These are phyloP conservation scores for Pseudois nayaur DNA, from an alignment of 2,113 vertebrate genomes.

Conservation along the genomic window DNA sequence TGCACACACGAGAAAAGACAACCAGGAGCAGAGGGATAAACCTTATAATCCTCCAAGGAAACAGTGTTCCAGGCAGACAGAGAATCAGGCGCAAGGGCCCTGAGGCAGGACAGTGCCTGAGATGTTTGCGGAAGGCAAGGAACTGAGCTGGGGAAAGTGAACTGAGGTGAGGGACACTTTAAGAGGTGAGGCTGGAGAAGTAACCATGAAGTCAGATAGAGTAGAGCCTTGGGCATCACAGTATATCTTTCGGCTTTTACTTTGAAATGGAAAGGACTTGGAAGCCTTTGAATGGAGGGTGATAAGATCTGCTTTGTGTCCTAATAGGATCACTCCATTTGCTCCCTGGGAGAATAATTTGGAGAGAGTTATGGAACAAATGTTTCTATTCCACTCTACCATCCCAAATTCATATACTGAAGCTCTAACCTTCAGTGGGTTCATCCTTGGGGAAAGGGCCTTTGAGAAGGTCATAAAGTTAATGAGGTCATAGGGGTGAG, in stretches of 20 bases:
- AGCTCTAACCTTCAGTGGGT: background rate
- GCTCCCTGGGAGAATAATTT: background rate
- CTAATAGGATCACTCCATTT: background rate
- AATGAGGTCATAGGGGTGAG: background rate
- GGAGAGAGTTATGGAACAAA: background rate
- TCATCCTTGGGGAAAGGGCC: background rate
- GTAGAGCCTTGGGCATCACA: background rate
- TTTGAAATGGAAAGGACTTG: background rate
- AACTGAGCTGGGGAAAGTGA: background rate
- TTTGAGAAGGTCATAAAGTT: background rate
- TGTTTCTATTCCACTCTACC: background rate
- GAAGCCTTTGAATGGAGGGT: background rate
- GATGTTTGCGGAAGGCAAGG: background rate
- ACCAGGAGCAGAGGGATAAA: rapidly evolving
- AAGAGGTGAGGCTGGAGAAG: background rate
- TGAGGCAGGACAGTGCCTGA: background rate
- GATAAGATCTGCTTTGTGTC: background rate
- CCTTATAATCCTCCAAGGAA: background rate
- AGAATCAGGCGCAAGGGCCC: background rate
- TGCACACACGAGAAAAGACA: background rate
- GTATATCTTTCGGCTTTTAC: background rate
- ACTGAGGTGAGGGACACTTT: background rate
- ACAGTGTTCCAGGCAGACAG: background rate
- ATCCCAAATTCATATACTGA: background rate
- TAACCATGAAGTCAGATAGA: background rate